A percentile compares a stretch with the other conserved stretches of the same genome.
Conservation (phyloP, 2,888 invertebrate genomes). For the Polydesmus complanatus region DNA sequence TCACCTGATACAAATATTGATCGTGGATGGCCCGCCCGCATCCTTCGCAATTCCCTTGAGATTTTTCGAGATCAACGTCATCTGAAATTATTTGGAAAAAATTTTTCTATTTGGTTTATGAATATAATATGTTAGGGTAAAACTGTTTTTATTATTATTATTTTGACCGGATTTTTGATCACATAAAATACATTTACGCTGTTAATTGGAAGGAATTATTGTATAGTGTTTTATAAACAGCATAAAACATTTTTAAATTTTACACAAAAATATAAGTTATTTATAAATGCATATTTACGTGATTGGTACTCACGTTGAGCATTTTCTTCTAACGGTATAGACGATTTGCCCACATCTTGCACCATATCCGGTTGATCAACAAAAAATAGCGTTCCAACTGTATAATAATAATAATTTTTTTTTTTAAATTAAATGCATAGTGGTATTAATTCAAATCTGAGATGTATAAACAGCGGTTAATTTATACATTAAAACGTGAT, state of each 20-base stretch:
- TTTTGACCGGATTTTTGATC: neutral
- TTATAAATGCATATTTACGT: neutral
- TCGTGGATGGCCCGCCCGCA: constrained; percentile 91
- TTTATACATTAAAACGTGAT: too few relatives aligned
- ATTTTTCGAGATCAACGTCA: constrained; percentile 10
- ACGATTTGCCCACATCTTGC: constrained; percentile 10
- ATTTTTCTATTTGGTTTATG: neutral
- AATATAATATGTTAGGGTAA: too few relatives aligned
- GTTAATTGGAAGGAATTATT: neutral
- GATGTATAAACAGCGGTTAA: too few relatives aligned
- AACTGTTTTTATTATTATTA: neutral
- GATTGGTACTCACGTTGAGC: constrained; percentile 7
- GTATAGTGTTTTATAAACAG: too few relatives aligned
- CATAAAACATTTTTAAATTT: too few relatives aligned
- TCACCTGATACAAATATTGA: constrained; percentile 85
- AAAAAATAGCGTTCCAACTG: too few relatives aligned
- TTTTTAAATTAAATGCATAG: too few relatives aligned
- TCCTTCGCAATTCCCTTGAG: constrained; percentile 69
- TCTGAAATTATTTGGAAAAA: neutral
- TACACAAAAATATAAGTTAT: neutral
- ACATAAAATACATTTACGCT: neutral
- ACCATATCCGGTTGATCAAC: constrained; percentile 2
- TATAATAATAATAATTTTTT: too few relatives aligned
- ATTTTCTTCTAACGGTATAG: constrained; percentile 10
- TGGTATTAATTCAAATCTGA: too few relatives aligned